Evolutionary conservation across 64 coral and sea anemone species (phyloP).

Genomic region (Montipora efflorescens): DNA sequence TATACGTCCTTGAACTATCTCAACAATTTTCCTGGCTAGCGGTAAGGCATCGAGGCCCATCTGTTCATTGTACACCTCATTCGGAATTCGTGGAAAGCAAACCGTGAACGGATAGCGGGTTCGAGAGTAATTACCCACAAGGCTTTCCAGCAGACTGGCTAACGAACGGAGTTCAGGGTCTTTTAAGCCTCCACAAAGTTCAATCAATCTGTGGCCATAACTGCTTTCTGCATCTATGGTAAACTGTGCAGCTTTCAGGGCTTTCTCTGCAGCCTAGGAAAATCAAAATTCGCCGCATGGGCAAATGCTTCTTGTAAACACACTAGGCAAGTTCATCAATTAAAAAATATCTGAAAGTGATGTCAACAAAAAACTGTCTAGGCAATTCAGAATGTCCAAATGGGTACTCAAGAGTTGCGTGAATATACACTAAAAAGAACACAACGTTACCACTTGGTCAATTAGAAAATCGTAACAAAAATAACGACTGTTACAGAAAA

Average conservation of each 20-base stretch:
- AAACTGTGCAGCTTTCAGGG: slow-evolving; percentile 79
- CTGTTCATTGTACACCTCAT: slow-evolving; percentile 58
- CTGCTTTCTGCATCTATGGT: slow-evolving; percentile 66
- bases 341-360: neutral
- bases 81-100: slow-evolving; percentile 52
- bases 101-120: slow-evolving; percentile 77
- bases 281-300: neutral
- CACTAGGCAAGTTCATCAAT: neutral
- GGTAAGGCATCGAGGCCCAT: slow-evolving; percentile 43
- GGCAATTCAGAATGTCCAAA: too few relatives aligned
- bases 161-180: slow-evolving; percentile 27
- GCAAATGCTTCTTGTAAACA: neutral
- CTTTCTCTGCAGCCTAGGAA: slow-evolving; percentile 75
- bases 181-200: slow-evolving; percentile 45
- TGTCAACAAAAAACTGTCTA: too few relatives aligned
- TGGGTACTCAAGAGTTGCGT: too few relatives aligned
- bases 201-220: slow-evolving; percentile 50
- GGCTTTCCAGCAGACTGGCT: slow-evolving; percentile 14
- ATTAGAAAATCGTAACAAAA: too few relatives aligned
- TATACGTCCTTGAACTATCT: slow-evolving; percentile 15
- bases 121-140: slow-evolving; percentile 41
- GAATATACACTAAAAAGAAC: too few relatives aligned
- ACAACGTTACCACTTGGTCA: too few relatives aligned
- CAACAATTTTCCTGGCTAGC: slow-evolving; percentile 44
- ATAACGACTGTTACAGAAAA: too few relatives aligned